Base-by-base conservation (phyloP, 2,113 vertebrate species). In the Rutilus rutilus region DNA sequence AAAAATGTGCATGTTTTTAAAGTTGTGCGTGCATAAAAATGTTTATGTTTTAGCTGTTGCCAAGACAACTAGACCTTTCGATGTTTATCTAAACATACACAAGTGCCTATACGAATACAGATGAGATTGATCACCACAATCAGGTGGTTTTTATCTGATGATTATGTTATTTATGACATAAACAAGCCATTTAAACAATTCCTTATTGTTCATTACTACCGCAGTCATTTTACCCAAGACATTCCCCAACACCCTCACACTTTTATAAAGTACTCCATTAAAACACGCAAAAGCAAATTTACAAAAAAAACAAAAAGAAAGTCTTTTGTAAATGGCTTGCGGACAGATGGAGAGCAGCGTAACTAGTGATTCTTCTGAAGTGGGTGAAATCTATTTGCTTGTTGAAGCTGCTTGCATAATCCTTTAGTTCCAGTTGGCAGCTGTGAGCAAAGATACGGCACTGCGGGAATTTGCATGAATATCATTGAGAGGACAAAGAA, bases 381-480 rank as follows among this genome's bases (percentile, higher is more conserved):
- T 95, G 92, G 92, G 89, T 93, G 93, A 94, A 95, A 95, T 95
- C 94, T 95, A 95, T 95, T 96, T 96, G 94, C 93, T 95, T 88
- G 92, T 93, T 92, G 94, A 95, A 95, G 94, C 94, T 92, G 94
- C 94, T 92, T 92, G 93, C 93, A 95, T 98, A 98, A 99, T 97
- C 97, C 97, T 96, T 96, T 95, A 93, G 97, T 92, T 96, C 95
- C 93, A 95, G 95, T 96, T 94, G 90, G 94, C 97, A 96, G 97
- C 97, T 99, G 97, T 94, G 95, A 93, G 94, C 91, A 94, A 95
- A 98, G 98, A 99, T 99, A 99, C 87, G 89, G 91, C 86, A 88
- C 91, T 92, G 90, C 93, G 93, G 95, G 94, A 95, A 94, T 92
- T 95, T 87, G 86, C 93, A 92, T 95, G 93, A 96, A 95, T 94